Evolutionary conservation across 2,113 vertebrate genomes (phyloP).

Genomic region (Pseudopipra pipra): DNA sequence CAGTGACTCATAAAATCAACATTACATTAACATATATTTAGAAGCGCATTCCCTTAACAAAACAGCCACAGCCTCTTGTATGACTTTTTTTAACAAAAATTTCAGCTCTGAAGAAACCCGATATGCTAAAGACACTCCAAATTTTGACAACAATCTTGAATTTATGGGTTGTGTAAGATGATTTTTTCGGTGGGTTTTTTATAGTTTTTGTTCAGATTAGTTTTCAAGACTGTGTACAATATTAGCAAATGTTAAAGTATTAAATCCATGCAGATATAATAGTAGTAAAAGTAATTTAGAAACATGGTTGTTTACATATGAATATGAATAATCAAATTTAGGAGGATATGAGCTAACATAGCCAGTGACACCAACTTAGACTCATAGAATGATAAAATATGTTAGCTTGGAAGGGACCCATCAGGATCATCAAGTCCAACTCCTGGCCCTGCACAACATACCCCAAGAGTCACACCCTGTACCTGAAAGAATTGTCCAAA

Average conservation of each 20-base stretch:
- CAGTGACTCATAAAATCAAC: neutral
- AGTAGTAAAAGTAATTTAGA: neutral
- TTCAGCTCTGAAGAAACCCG: neutral
- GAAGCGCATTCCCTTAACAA: fast-evolving
- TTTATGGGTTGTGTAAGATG: neutral
- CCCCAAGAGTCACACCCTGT: neutral
- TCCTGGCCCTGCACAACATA: neutral
- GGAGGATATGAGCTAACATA: neutral
- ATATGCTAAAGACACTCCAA: neutral
- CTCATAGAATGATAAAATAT: neutral
- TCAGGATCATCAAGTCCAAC: neutral
- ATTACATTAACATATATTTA: neutral
- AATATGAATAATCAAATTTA: neutral
- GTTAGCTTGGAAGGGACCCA: neutral
- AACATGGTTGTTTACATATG: neutral
- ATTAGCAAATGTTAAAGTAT: neutral
- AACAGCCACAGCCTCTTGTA: neutral
- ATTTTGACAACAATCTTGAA: neutral
- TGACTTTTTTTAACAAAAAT: neutral
- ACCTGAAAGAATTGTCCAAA: neutral
- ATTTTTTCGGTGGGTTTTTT: neutral
- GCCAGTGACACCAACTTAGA: neutral
- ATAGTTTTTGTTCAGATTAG: neutral
- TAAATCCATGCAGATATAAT: neutral
- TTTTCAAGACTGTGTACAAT: neutral